These are phyloP conservation scores for Diaphora mendica DNA, from an alignment of 2,888 invertebrate genomes.

Conservation along the genomic window DNA sequence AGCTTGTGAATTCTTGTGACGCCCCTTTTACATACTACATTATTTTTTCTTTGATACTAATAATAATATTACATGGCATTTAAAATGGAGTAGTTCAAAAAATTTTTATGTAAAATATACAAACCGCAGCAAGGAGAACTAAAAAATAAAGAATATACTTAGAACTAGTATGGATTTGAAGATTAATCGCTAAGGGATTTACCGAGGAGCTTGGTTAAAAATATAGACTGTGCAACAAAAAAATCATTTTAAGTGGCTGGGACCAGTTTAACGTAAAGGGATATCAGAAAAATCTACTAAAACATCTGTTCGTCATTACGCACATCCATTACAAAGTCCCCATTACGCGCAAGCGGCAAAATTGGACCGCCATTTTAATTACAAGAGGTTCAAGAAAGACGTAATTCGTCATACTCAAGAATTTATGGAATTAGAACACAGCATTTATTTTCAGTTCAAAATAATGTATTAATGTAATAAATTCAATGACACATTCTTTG, in stretches of 20 bases:
- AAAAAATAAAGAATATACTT: background rate
- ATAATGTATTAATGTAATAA: constrained; percentile 34
- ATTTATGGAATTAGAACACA: constrained; percentile 33
- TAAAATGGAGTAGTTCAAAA: too few species aligned
- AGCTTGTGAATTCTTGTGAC: too few species aligned
- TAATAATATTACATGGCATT: too few species aligned
- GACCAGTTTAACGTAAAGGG: background rate
- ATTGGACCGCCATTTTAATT: background rate
- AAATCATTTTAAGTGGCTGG: background rate
- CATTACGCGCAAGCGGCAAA: background rate
- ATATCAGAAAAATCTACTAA: background rate
- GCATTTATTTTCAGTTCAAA: constrained; percentile 39
- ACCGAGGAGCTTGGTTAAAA: background rate
- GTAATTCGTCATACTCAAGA: constrained; percentile 17
- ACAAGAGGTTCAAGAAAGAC: background rate
- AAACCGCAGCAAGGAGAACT: background rate
- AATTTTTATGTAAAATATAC: background rate
- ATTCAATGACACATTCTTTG: constrained; percentile 52
- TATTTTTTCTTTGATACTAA: too few species aligned
- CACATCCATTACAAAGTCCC: constrained; percentile 1
- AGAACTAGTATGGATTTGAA: background rate
- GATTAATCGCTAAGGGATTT: too few species aligned
- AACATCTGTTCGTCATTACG: background rate
- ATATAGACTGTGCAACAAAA: background rate
- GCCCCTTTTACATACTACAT: too few species aligned